Evolutionary conservation across 2,888 invertebrate genomes (phyloP).

Genomic region (Oxytorus armatus): DNA sequence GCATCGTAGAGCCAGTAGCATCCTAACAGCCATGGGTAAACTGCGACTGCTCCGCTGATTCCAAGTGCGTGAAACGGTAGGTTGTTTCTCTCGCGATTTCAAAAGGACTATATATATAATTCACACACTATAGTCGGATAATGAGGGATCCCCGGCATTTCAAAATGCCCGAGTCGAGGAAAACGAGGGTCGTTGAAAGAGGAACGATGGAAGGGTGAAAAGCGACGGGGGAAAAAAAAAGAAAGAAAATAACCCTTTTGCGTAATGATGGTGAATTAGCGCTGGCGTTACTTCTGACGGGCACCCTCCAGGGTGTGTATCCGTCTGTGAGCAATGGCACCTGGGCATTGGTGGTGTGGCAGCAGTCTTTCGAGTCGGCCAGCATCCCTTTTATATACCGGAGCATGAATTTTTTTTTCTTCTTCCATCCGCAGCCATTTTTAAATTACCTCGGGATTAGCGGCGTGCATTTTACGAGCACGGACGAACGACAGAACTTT

Average conservation of each 20-base stretch:
- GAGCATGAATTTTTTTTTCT: constrained; percentile 1
- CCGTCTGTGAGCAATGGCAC: constrained; percentile 50
- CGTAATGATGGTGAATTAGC: constrained; percentile 77
- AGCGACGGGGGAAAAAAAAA: constrained; percentile 15
- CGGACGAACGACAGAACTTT: constrained; percentile 74
- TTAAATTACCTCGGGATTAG: constrained; percentile 77
- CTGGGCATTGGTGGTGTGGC: constrained; percentile 5
- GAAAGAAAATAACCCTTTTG: constrained; percentile 74
- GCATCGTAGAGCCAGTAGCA: constrained; percentile 19
- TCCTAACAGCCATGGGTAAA: constrained; percentile 20
- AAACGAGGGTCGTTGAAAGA: constrained; percentile 51
- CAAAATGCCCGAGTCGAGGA: constrained; percentile 47
- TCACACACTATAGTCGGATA: constrained; percentile 31
- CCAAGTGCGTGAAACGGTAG: constrained; percentile 37
- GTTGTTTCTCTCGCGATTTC: constrained; percentile 34
- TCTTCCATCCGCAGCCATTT: constrained; percentile 61
- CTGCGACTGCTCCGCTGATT: constrained; percentile 13
- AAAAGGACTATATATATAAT: constrained; percentile 21
- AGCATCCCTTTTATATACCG: constrained; percentile 1
- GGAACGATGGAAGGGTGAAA: constrained; percentile 30
- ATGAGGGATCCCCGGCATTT: constrained; percentile 55
- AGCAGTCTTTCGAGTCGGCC: constrained; percentile 26
- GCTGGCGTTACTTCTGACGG: constrained; percentile 67
- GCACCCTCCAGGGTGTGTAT: constrained; percentile 52
- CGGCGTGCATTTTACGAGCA: constrained; percentile 76